phyloP scores from a whole-genome alignment of 1,140 invertebrate genomes.

The Cherax destructor region DNA sequence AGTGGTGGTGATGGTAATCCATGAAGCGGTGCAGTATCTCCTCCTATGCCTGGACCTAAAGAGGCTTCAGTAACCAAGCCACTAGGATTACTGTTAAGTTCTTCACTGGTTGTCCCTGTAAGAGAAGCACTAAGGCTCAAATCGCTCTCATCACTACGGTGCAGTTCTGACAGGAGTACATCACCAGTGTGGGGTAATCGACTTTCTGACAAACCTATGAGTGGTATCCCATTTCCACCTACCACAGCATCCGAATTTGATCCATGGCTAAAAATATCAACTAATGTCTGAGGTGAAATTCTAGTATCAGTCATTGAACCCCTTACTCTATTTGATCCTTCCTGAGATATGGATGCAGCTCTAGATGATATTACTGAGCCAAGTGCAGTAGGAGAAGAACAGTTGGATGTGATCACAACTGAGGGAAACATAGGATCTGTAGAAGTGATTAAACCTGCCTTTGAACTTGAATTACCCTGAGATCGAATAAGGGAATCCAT shows the following conservation, averaged over 20 bases:
- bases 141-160: slow-evolving; percentile 63
- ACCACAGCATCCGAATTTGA: slow-evolving; percentile 22
- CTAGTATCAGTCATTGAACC: slow-evolving; percentile 15
- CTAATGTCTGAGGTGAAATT: slow-evolving; percentile 37
- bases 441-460: slow-evolving; percentile 49
- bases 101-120: slow-evolving; percentile 28
- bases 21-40: slow-evolving; percentile 48
- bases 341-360: neutral
- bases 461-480: slow-evolving; percentile 28
- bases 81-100: slow-evolving; percentile 48
- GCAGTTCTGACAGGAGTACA: slow-evolving; percentile 58
- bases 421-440: slow-evolving; percentile 58
- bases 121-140: slow-evolving; percentile 52
- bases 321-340: slow-evolving; percentile 8
- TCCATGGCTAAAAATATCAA: slow-evolving; percentile 42
- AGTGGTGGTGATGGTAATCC: slow-evolving; percentile 54
- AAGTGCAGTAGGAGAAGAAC: slow-evolving; percentile 40
- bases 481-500: slow-evolving; percentile 22
- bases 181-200: slow-evolving; percentile 47
- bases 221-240: slow-evolving; percentile 20
- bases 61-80: slow-evolving; percentile 41
- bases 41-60: slow-evolving; percentile 45
- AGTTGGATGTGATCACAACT: slow-evolving; percentile 43
- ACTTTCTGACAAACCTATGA: slow-evolving; percentile 35
- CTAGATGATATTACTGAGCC: slow-evolving; percentile 4